phyloP scores from a whole-genome alignment of 2,113 vertebrate genomes.

The Planiliza haematocheilus region DNA sequence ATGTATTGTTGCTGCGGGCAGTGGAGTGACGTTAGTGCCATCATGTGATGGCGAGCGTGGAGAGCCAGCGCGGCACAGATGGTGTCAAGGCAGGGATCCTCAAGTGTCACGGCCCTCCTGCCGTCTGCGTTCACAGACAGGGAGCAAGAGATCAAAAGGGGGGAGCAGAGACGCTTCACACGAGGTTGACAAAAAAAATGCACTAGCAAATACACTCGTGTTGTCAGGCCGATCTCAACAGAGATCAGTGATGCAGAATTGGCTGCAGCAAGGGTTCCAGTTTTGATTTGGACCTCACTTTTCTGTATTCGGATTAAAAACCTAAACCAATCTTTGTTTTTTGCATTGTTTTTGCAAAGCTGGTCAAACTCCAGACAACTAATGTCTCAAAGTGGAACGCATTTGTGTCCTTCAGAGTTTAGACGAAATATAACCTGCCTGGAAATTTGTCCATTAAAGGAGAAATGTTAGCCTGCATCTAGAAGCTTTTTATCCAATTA shows the following conservation, averaged over 20 bases:
- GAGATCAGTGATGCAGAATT: not conserved
- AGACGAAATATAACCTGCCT: too few species aligned
- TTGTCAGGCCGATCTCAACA: not conserved
- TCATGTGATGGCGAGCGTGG: slow-evolving; percentile 46
- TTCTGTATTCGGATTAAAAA: too few species aligned
- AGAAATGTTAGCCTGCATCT: not conserved
- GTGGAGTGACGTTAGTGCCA: slow-evolving; percentile 11
- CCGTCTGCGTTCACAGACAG: slow-evolving; percentile 28
- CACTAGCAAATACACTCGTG: not conserved
- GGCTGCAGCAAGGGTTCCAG: not conserved
- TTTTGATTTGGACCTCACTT: not conserved
- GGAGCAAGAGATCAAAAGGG: slow-evolving; percentile 67
- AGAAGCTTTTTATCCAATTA: too few species aligned
- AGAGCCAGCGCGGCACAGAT: slow-evolving; percentile 68
- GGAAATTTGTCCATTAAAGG: not conserved
- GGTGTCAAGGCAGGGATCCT: slow-evolving; percentile 68
- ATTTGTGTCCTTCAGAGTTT: too few species aligned
- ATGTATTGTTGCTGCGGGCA: slow-evolving; percentile 13
- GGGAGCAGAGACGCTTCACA: slow-evolving; percentile 27
- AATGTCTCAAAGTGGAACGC: too few species aligned
- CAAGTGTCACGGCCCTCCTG: slow-evolving; percentile 41
- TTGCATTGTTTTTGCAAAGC: too few species aligned
- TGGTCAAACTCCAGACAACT: not conserved
- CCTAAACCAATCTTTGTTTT: too few species aligned
- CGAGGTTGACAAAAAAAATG: not conserved